Evolutionary conservation across 2,797 vertebrate genomes (phyloP).

Genomic region (Steatocranus sp.): DNA sequence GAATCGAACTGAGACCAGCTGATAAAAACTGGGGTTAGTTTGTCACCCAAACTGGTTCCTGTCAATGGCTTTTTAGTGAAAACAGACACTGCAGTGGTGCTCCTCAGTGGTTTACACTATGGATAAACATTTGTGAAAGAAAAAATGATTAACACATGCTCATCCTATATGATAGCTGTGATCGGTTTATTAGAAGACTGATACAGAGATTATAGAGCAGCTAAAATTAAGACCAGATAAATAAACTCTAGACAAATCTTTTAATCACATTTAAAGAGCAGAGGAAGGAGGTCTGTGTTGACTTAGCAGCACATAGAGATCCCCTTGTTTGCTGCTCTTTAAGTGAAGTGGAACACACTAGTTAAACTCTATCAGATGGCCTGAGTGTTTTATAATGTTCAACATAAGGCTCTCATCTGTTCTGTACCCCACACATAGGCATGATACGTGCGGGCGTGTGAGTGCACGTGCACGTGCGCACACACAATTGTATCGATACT

Average conservation of each 20-base stretch:
- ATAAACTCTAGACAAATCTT: constrained; percentile 47
- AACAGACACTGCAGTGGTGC: constrained; percentile 1
- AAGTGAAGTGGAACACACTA: constrained; percentile 57
- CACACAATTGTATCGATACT: constrained; percentile 41
- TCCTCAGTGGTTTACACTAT: background rate
- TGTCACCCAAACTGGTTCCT: background rate
- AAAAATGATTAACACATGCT: constrained; percentile 8
- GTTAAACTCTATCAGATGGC: constrained; percentile 71
- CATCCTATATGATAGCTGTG: background rate
- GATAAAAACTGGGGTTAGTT: background rate
- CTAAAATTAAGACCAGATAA: constrained; percentile 29
- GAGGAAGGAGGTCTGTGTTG: constrained; percentile 46
- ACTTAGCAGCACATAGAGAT: constrained; percentile 55
- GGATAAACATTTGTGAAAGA: constrained; percentile 32
- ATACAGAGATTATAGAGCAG: constrained; percentile 13
- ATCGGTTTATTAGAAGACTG: constrained; percentile 5
- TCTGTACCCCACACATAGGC: constrained; percentile 51
- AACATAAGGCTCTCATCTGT: constrained; percentile 60
- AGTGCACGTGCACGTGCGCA: background rate
- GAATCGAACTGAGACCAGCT: background rate
- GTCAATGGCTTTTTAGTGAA: background rate
- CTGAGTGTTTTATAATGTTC: constrained; percentile 61
- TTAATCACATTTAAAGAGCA: constrained; percentile 35
- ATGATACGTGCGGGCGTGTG: background rate
- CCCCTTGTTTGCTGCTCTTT: constrained; percentile 55